Conservation (phyloP, 2,888 invertebrate species). For the Ophion ellenae region DNA sequence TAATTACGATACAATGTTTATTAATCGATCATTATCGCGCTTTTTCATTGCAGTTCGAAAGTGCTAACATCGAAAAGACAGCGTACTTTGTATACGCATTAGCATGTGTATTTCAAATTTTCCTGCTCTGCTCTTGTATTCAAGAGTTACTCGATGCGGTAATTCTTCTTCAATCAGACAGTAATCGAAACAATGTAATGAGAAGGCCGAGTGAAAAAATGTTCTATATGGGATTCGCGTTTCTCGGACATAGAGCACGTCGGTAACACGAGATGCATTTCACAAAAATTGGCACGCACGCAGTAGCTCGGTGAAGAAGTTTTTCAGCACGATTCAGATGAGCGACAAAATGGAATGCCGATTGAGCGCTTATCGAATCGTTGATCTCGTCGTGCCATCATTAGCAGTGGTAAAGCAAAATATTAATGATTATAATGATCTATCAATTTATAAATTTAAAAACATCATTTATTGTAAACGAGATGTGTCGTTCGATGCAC, state of each 20-base stretch:
- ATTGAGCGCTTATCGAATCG: slow-evolving; percentile 60
- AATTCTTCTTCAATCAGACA: slow-evolving; percentile 37
- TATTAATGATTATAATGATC: neutral
- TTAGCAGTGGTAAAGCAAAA: slow-evolving; percentile 69
- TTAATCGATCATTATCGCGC: neutral
- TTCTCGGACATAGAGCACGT: slow-evolving; percentile 65
- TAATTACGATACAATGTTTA: neutral
- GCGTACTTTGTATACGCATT: slow-evolving; percentile 59
- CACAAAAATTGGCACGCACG: slow-evolving; percentile 69
- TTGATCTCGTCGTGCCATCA: slow-evolving; percentile 70
- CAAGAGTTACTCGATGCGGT: slow-evolving; percentile 74
- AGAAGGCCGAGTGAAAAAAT: neutral
- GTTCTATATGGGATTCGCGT: neutral
- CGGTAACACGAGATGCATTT: slow-evolving; percentile 67
- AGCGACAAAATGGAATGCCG: slow-evolving; percentile 67
- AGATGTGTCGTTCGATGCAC: slow-evolving; percentile 24
- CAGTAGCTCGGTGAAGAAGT: slow-evolving; percentile 37
- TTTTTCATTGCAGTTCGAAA: slow-evolving; percentile 26
- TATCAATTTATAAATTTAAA: neutral
- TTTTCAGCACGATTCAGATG: slow-evolving; percentile 59
- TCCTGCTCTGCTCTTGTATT: slow-evolving; percentile 71
- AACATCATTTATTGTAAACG: neutral
- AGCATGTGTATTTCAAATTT: slow-evolving; percentile 70
- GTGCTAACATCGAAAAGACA: slow-evolving; percentile 48
- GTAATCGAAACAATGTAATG: slow-evolving; percentile 14